Base-by-base conservation (phyloP, 2,888 invertebrate species). In the Strigamia maritima region DNA sequence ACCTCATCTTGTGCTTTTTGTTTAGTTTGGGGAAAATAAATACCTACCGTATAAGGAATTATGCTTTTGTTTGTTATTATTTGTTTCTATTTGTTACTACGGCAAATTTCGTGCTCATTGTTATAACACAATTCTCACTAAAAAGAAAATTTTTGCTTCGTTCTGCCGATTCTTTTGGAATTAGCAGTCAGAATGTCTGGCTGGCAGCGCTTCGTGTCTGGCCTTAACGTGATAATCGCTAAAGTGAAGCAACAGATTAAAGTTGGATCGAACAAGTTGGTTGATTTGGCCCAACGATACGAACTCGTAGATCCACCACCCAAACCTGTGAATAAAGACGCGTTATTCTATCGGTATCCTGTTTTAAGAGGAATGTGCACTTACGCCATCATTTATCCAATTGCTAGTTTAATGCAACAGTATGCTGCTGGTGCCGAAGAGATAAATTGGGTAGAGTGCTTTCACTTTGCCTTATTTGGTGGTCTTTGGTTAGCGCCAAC, bases 401-500 rank as follows among this genome's bases (percentile, higher is more conserved):
- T 35, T 28, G 28, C 75, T 24, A 74, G 35, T 74, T 28, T 35
- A n/a, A 35, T 74, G 75, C 75, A 74, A 74, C 75, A 74, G 35
- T 35, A 31, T 4, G 35, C 35, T n/a, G 24, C 28, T n/a, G 75
- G 35, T 74, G 16, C 28, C 19, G 31, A 28, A 14, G 28, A 31
- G 1, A 54, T 54, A n/a, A 74, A 74, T 26, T 74, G 28, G 31
- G n/a, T n/a, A 0, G 75, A 74, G 19, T 31, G 75, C 26, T n/a
- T 74, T 26, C 75, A 35, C 26, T 74, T 74, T 26, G 28, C 75
- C 2, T 74, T 74, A 8, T 74, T 74, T 19, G 75, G 75, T 19
- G 35, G 75, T 3, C 35, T 28, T 24, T 74, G 75, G 75, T n/a
- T 74, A 24, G 75, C 75, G n/a, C 75, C 75, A 4, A 74, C 75